Evolutionary conservation across 2,888 invertebrate genomes (phyloP), one percentile per base, ranked within the genome.

Genomic region (Hirudinaria manillensis): DNA sequence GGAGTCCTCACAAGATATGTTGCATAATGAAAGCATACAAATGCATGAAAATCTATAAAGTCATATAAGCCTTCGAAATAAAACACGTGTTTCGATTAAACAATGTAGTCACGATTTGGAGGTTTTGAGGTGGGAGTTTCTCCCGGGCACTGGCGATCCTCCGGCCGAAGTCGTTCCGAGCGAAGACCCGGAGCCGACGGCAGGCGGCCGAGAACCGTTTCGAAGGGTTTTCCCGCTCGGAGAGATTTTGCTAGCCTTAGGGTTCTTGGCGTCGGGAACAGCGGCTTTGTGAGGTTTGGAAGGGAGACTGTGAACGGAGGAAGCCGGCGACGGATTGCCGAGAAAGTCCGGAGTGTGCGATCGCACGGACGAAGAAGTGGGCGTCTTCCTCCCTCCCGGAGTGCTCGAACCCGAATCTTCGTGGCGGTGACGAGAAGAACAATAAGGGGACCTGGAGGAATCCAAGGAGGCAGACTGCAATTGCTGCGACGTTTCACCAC

Each of bases 341-440:
- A 68, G 36, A 19, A n/a, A 34, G 68, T 68, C 68, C 0, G 68
- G 68, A 4, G 68, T 68, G 32, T 34, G 68, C 7, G 68, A 68
- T 24, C 68, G 32, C 10, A 32, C 10, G 34, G 36, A 34, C 19
- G 75, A n/a, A n/a, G 68, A 68, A 21, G 67, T 75, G 21, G 75
- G 66, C 27, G 75, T 36, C 32, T 67, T 75, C 32, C 38, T 13
- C 27, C 68, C 67, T 16, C 32, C 24, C 19, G 45, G 51, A 27
- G 68, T 68, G 51, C 75, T 53, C 27, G 75, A 51, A 27, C 32
- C 68, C n/a, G 34, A 34, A n/a, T 68, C 34, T 29, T 68, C 68
- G n/a, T 34, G 29, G 10, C 32, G 29, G 10, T 68, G 68, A n/a
- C 32, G 36, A 34, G 68, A 68, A 13, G 68, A 32, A 68, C 32